A percentile compares a stretch with the other conserved stretches of the same genome.
Conservation (phyloP, 2,797 vertebrate genomes). For the Enoplosus armatus region DNA sequence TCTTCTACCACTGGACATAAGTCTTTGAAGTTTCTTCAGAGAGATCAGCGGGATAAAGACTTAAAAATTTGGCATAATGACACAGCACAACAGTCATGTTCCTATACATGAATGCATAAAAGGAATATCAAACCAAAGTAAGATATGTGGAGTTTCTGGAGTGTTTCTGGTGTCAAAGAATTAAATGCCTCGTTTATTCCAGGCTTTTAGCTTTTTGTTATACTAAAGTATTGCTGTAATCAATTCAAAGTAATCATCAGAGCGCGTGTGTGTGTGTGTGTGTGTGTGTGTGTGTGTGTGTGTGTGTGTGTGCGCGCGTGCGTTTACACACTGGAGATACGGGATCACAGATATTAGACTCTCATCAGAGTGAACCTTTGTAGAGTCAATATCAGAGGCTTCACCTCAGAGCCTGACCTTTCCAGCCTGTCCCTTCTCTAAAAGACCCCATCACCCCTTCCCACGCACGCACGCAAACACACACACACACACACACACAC, state of each 20-base stretch:
- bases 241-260: constrained; percentile 43
- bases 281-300: constrained; percentile 20
- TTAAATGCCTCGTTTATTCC: constrained; percentile 25
- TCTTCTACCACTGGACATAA: background rate
- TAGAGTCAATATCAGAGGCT: constrained; percentile 79
- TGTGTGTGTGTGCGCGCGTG: constrained; percentile 29
- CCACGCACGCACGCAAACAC: constrained; percentile 26
- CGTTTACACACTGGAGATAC: constrained; percentile 25
- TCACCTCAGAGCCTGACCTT: constrained; percentile 79
- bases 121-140: background rate
- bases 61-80: background rate
- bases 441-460: constrained; percentile 31
- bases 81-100: background rate
- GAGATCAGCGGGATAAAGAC: background rate
- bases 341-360: constrained; percentile 68
- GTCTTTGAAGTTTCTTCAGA: background rate
- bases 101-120: background rate
- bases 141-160: no score
- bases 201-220: constrained; percentile 25
- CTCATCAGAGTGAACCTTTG: constrained; percentile 78
- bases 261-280: constrained; percentile 25
- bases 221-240: constrained; percentile 44
- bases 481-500: constrained; percentile 18
- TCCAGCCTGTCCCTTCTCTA: constrained; percentile 66
- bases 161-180: constrained; percentile 14